Conservation (phyloP, 1,140 invertebrate species). For the Linepithema humile region DNA sequence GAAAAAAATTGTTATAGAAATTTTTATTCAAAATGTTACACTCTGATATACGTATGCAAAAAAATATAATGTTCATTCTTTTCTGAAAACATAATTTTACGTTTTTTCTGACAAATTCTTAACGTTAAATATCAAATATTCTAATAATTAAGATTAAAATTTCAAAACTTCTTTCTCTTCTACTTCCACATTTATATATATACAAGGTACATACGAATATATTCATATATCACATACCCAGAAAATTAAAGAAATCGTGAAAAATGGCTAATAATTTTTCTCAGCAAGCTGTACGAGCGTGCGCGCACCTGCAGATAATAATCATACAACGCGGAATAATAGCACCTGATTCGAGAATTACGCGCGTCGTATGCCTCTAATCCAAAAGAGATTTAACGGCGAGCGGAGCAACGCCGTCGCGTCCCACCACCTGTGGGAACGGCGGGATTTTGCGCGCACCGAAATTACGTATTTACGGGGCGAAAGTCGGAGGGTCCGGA, state of each 20-base stretch:
- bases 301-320: background rate
- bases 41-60: background rate
- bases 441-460: constrained; percentile 67
- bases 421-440: constrained; percentile 51
- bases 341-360: constrained; percentile 52
- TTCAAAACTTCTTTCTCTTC: background rate
- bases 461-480: constrained; percentile 81
- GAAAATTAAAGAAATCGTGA: background rate
- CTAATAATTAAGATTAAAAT: background rate
- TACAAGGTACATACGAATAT: background rate
- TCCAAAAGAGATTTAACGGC: constrained; percentile 64
- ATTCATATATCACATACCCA: background rate
- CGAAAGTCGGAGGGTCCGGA: constrained; percentile 73
- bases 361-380: constrained; percentile 32
- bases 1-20: background rate
- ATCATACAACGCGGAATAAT: constrained; percentile 28
- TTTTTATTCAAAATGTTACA: background rate
- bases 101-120: background rate
- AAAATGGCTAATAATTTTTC: background rate
- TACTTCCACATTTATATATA: background rate
- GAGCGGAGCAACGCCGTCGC: constrained; percentile 10
- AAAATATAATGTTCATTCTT: background rate
- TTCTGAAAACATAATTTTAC: background rate
- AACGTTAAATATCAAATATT: background rate
- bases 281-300: too few relatives aligned